Evolutionary conservation across 2,888 invertebrate genomes (phyloP).

Genomic region (Cerceris ruficornis): DNA sequence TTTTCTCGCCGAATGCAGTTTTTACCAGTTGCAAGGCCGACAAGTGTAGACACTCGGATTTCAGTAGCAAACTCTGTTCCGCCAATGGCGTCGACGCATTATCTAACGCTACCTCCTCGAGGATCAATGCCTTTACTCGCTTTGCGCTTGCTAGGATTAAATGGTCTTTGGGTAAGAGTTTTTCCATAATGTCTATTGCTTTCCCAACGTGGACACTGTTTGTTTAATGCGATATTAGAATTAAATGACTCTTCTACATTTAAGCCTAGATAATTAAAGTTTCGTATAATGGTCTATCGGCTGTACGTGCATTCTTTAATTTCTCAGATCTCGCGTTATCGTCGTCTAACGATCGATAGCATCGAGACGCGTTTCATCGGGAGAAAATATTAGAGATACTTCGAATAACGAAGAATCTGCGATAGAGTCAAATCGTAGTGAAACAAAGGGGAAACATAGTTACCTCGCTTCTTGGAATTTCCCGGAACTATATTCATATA

Average conservation of each 20-base stretch:
- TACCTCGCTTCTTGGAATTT: slow-evolving; percentile 90
- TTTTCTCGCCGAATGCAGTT: slow-evolving; percentile 94
- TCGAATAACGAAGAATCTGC: too few species aligned
- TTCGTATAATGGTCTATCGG: too few species aligned
- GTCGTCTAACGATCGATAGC: background rate
- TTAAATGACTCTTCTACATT: slow-evolving; percentile 5
- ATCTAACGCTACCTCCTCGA: slow-evolving; percentile 97
- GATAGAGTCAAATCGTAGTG: too few species aligned
- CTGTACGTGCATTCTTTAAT: background rate
- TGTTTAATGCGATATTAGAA: slow-evolving; percentile 39
- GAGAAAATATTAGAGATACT: too few species aligned
- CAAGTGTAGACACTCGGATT: slow-evolving; percentile 93
- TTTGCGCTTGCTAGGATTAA: slow-evolving; percentile 94
- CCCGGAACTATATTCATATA: slow-evolving; percentile 95
- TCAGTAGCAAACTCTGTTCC: slow-evolving; percentile 86
- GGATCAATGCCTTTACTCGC: slow-evolving; percentile 94
- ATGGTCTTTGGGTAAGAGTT: slow-evolving; percentile 91
- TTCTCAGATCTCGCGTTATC: background rate
- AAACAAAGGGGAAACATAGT: slow-evolving; percentile 50
- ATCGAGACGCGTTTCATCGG: too few species aligned
- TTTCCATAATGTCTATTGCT: slow-evolving; percentile 91
- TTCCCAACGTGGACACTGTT: slow-evolving; percentile 90
- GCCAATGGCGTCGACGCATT: slow-evolving; percentile 82
- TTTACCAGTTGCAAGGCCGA: slow-evolving; percentile 91
- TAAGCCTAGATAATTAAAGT: too few species aligned